These are phyloP conservation scores for Actenoides lindsayi DNA, from an alignment of 2,113 vertebrate genomes.

Conservation along the genomic window DNA sequence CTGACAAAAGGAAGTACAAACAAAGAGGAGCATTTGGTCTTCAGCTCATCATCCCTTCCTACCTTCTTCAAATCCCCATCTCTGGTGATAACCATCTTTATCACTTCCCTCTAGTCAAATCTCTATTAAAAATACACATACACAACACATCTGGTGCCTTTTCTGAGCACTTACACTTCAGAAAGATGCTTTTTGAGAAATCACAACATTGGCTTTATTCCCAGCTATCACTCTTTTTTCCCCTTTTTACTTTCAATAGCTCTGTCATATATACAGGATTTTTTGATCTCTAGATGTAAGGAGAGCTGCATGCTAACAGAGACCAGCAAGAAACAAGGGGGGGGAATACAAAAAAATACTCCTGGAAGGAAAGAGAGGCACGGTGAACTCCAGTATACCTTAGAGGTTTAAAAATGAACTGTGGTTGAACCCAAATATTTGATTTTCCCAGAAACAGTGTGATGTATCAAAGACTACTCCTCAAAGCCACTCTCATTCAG, in stretches of 20 bases:
- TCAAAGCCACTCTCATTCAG: not conserved
- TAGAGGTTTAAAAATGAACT: constrained; percentile 58
- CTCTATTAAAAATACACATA: constrained; percentile 22
- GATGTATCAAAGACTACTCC: not conserved
- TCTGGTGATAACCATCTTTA: not conserved
- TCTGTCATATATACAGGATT: constrained; percentile 1
- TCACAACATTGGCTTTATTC: constrained; percentile 51
- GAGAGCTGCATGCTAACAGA: constrained; percentile 33
- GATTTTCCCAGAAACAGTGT: constrained; percentile 26
- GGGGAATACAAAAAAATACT: not conserved
- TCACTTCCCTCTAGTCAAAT: not conserved
- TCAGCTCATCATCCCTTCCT: not conserved
- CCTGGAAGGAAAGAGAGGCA: constrained; percentile 51
- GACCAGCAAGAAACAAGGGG: constrained; percentile 30
- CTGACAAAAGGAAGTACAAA: not conserved
- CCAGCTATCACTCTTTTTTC: constrained; percentile 53
- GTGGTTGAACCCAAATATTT: constrained; percentile 67
- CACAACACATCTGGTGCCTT: constrained; percentile 44
- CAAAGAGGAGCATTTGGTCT: not conserved
- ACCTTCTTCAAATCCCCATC: not conserved
- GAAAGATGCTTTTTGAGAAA: constrained; percentile 49
- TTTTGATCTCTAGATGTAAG: constrained; percentile 60
- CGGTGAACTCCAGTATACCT: not conserved
- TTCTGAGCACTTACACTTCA: constrained; percentile 32
- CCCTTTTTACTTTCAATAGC: constrained; percentile 44